Evolutionary conservation across 2,113 vertebrate species (phyloP).

Genomic region (Aviceda subcristata): DNA sequence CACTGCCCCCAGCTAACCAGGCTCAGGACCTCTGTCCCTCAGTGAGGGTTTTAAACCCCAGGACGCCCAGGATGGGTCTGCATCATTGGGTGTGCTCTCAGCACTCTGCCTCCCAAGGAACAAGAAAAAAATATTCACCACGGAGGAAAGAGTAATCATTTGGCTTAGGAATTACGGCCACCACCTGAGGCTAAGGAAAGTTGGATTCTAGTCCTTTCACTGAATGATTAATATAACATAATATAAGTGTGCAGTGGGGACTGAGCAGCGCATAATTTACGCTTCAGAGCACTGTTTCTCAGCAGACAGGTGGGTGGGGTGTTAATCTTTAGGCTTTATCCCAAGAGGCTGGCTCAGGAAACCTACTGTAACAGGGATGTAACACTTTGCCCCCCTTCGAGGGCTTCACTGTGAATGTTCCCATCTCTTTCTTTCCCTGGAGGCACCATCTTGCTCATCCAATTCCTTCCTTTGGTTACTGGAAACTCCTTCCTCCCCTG

Average conservation of each 20-base stretch:
- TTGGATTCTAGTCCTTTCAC: not conserved
- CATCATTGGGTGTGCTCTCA: not conserved
- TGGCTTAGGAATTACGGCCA: not conserved
- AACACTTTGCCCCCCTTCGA: not conserved
- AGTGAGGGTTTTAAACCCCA: not conserved
- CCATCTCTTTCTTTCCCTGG: not conserved
- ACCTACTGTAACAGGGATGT: not conserved
- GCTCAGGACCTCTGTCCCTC: not conserved
- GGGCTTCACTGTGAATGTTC: not conserved
- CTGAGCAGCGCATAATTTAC: not conserved
- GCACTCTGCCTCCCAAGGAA: not conserved
- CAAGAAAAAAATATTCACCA: not conserved
- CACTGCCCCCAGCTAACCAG: not conserved
- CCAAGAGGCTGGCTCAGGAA: not conserved
- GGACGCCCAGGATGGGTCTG: not conserved
- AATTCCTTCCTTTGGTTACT: not conserved
- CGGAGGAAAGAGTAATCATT: not conserved
- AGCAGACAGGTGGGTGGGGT: not conserved
- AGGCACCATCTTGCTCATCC: not conserved
- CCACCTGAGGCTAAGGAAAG: not conserved
- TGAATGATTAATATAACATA: not conserved
- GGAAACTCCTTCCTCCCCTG: not conserved
- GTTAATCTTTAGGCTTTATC: not conserved
- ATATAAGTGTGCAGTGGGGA: not conserved
- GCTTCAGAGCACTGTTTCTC: not conserved